A percentile compares a stretch with the other conserved stretches of the same genome.
Conservation (phyloP, 2,113 vertebrate species). For the Etia nguti region DNA sequence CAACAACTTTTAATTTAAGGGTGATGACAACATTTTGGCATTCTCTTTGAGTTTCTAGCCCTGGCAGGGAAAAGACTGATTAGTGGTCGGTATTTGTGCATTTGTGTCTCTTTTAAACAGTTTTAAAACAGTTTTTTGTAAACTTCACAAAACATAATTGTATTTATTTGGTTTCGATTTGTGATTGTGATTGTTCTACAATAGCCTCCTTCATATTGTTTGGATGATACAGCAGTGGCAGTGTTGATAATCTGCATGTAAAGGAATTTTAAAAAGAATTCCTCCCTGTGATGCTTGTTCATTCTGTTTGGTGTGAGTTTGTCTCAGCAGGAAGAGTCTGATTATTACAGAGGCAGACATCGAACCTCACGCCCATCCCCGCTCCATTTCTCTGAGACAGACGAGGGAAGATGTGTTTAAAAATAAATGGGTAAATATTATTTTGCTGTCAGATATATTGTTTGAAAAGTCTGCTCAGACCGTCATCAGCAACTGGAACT, state of each 20-base stretch:
- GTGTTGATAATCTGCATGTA: not conserved
- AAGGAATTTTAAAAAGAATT: not conserved
- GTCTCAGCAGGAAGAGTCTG: not conserved
- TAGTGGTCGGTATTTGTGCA: not conserved
- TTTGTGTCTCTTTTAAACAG: not conserved
- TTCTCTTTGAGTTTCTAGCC: not conserved
- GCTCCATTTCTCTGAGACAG: not conserved
- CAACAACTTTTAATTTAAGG: not conserved
- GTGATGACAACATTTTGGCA: not conserved
- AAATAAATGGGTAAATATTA: conserved; percentile 36
- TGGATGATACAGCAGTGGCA: not conserved
- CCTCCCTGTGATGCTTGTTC: not conserved
- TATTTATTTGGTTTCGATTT: not conserved
- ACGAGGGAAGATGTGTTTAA: conserved; percentile 6
- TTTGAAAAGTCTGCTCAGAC: conserved; percentile 1
- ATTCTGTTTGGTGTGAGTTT: conserved; percentile 25
- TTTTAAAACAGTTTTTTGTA: not conserved
- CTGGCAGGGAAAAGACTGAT: not conserved
- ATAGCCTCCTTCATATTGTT: not conserved
- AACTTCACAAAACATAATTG: not conserved
- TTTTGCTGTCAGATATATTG: conserved; percentile 4
- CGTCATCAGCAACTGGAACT: not conserved
- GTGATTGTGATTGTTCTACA: not conserved
- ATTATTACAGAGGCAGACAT: conserved; percentile 18
- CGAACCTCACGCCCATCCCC: not conserved